Base-by-base conservation (phyloP, 2,797 vertebrate species). In the Heliangelus exortis region DNA sequence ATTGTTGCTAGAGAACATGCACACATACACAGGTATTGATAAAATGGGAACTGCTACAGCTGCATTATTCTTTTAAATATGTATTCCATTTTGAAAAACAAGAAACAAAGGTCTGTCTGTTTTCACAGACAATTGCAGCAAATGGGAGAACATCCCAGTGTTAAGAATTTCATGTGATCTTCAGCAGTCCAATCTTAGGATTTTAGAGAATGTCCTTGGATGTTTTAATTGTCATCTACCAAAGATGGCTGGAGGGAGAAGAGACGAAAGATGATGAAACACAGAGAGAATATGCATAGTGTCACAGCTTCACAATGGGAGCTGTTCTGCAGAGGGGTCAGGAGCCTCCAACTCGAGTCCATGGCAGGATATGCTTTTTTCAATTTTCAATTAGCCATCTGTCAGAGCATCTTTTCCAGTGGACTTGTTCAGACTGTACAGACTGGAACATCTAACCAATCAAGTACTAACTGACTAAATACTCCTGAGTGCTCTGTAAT, bases 401-500 rank as follows among this genome's bases (percentile, higher is more conserved):
- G 86, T 96, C 90, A 87, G 45, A 93, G 61, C 71, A 89, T 43
- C 84, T 93, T 93, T 96, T 95, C 92, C 92, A 80, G 48, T 84
- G 88, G 80, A 87, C 88, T 80, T 90, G 65, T 17, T 92, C 31
- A 7, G 22, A 58, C 47, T 45, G 17, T 48, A 61, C 79, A 84
- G 28, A 91, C 36, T 71, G 71, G 67, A 96, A 71, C 2, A 4
- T 75, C 80, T 83, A 95, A 17, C 59, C 0, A 2, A 80, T 45
- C 0, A 0, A 84, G 85, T 36, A 22, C 67, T 77, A 61, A 65
- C 57, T 62, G 79, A 75, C 59, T 57, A 33, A 84, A 63, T 61
- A 12, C 23, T 76, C 74, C 53, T 0, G 0, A 73, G 53, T 45
- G 36, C 47, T 88, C 83, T 94, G 34, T 45, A 71, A 77, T 65